phyloP scores from a whole-genome alignment of 1,140 invertebrate genomes.

The Lordiphosa collinella region DNA sequence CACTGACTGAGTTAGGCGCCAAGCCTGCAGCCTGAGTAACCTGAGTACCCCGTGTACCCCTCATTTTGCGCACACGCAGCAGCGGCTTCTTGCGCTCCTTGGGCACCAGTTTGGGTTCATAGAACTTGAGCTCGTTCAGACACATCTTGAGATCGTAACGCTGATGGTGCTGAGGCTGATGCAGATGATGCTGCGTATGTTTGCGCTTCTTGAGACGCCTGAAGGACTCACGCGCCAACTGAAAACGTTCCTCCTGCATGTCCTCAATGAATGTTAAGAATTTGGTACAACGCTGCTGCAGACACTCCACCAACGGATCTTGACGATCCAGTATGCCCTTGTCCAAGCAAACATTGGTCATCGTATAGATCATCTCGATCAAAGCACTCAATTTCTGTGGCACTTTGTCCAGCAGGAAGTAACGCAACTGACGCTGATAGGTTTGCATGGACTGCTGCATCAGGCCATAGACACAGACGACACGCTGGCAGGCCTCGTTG shows the following conservation, averaged over 20 bases:
- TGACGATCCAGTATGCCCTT: constrained; percentile 57
- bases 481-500: constrained; percentile 63
- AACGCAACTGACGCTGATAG: constrained; percentile 60
- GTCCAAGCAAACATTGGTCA: constrained; percentile 62
- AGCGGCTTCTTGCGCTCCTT: constrained; percentile 25
- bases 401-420: constrained; percentile 65
- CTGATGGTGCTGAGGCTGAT: constrained; percentile 26
- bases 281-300: constrained; percentile 56
- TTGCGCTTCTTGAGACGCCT: constrained; percentile 1
- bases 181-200: neutral
- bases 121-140: constrained; percentile 63
- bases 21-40: too few relatives aligned
- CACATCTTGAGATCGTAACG: constrained; percentile 72
- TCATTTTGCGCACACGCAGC: constrained; percentile 7
- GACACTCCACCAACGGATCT: constrained; percentile 63
- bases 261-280: constrained; percentile 63
- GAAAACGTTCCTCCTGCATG: constrained; percentile 63
- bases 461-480: constrained; percentile 49
- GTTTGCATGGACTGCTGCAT: constrained; percentile 47
- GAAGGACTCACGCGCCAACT: constrained; percentile 35
- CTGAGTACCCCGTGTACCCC: too few relatives aligned
- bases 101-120: constrained; percentile 64
- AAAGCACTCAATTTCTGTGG: constrained; percentile 66
- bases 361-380: constrained; percentile 66
- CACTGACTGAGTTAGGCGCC: neutral